Evolutionary conservation across 2,113 vertebrate species (phyloP).

Genomic region (Drymodes brunneopygia): DNA sequence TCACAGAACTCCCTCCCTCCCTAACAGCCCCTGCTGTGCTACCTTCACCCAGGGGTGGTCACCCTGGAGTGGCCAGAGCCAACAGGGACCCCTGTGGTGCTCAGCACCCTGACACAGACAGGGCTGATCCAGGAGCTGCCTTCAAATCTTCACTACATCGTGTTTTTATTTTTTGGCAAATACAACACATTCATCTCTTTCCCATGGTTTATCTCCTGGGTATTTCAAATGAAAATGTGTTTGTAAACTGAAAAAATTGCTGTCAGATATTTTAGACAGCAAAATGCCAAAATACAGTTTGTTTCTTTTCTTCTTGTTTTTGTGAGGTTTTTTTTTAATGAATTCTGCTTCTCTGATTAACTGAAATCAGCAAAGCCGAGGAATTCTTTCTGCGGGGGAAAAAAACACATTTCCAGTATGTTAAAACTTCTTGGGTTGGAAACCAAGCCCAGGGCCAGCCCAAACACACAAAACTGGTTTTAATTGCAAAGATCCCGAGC

Average conservation of each 20-base stretch:
- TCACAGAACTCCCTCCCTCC: background rate
- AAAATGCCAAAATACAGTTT: background rate
- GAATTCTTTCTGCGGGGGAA: conserved; percentile 28
- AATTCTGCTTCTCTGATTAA: conserved; percentile 18
- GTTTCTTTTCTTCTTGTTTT: background rate
- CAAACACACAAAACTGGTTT: conserved; percentile 40
- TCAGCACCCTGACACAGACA: fast-evolving
- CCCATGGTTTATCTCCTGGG: background rate
- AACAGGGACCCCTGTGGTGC: fast-evolving
- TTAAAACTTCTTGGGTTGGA: conserved; percentile 45
- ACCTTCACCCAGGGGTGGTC: background rate
- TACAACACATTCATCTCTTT: background rate
- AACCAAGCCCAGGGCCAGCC: conserved; percentile 13
- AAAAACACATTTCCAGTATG: conserved; percentile 31
- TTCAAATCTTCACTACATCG: fast-evolving
- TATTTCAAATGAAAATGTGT: background rate
- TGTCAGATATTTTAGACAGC: background rate
- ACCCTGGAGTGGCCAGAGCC: background rate
- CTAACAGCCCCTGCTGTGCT: fast-evolving
- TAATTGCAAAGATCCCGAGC: conserved; percentile 41
- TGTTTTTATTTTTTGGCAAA: background rate
- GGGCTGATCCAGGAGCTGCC: background rate
- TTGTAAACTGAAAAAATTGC: background rate
- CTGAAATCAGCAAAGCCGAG: background rate
- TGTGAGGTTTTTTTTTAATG: background rate